Evolutionary conservation across 2,888 invertebrate genomes (phyloP).

Genomic region (Hymenopus coronatus): DNA sequence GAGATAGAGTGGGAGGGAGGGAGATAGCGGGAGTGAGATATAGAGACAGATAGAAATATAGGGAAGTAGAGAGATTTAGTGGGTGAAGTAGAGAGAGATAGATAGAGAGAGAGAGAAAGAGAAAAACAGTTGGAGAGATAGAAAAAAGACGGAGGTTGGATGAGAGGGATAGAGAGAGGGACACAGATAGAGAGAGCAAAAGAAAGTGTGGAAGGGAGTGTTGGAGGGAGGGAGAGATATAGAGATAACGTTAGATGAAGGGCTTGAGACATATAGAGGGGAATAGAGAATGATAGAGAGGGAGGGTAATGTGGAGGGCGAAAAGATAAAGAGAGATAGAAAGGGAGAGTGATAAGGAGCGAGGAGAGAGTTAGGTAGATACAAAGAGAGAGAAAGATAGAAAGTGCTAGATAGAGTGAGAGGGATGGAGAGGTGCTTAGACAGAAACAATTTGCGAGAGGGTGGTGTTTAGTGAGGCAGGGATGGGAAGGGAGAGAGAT

Average conservation of each 20-base stretch:
- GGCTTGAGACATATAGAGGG: not conserved
- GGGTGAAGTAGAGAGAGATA: no score
- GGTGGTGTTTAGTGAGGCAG: not conserved
- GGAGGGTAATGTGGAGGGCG: not conserved
- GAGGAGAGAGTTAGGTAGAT: no score
- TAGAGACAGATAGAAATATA: no score
- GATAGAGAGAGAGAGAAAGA: no score
- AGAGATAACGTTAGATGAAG: not conserved
- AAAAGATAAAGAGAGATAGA: no score
- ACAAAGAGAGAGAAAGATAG: no score
- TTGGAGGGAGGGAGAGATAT: not conserved
- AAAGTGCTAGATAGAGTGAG: no score
- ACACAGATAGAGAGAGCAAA: not conserved
- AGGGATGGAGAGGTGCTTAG: not conserved
- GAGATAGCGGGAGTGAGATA: no score
- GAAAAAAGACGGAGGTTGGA: not conserved
- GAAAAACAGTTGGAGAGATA: not conserved
- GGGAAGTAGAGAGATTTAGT: not conserved
- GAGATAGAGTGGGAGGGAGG: no score
- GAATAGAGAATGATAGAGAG: not conserved
- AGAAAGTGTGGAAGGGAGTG: not conserved
- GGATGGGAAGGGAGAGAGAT: not conserved
- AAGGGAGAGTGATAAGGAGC: no score
- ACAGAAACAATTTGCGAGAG: not conserved
- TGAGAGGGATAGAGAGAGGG: not conserved